A percentile compares a stretch with the other conserved stretches of the same genome.
Evolutionary conservation across 2,113 vertebrate genomes (phyloP).

Genomic region (Lophura nycthemera): DNA sequence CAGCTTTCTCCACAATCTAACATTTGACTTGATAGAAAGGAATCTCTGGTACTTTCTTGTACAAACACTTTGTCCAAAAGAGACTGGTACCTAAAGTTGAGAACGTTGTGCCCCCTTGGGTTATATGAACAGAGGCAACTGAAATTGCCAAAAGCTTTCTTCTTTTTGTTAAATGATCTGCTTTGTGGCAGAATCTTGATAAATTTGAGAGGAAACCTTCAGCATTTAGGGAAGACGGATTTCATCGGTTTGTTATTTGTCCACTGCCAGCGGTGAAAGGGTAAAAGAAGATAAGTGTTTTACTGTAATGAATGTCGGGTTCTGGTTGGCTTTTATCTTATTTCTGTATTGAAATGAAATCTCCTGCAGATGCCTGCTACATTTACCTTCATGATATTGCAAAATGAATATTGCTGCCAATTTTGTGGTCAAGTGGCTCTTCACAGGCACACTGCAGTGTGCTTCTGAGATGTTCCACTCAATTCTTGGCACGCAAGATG

Average conservation of each 20-base stretch:
- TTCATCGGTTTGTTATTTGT: not conserved
- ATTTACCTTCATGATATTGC: not conserved
- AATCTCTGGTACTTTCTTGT: not conserved
- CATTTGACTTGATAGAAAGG: not conserved
- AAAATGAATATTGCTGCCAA: not conserved
- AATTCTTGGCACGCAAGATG: not conserved
- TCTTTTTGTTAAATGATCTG: not conserved
- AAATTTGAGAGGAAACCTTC: not conserved
- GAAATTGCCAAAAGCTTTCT: not conserved
- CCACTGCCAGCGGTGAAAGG: not conserved
- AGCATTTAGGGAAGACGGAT: not conserved
- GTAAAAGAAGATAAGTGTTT: not conserved
- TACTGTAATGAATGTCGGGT: not conserved
- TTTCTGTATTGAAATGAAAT: not conserved
- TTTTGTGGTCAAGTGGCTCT: not conserved
- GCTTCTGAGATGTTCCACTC: not conserved
- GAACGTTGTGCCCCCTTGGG: not conserved
- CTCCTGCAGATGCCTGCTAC: not conserved
- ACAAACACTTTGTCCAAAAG: not conserved
- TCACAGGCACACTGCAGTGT: fast-evolving
- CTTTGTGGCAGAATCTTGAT: not conserved
- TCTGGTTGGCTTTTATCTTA: not conserved
- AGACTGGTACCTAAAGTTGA: not conserved
- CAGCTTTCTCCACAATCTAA: not conserved
- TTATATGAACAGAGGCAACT: not conserved